Base-by-base conservation (phyloP, 2,888 invertebrate genomes). In the Athripsodes cinereus region DNA sequence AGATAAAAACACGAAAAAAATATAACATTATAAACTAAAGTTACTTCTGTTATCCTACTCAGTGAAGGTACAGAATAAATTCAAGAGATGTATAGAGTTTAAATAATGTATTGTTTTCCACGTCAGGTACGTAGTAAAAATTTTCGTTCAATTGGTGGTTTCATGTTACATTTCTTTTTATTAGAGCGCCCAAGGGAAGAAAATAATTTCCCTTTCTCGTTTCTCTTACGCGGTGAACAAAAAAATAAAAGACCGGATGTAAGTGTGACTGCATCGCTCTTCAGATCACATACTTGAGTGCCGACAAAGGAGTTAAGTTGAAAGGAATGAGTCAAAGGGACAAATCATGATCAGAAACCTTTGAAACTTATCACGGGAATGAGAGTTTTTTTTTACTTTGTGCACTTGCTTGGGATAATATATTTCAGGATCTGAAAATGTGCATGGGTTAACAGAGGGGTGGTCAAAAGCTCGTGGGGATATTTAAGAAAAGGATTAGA, bases 201-300 rank as follows among this genome's bases (percentile, higher is more conserved):
- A 53, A 58, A 54, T 48, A 53, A 52, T 55, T 53, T 58, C 55
- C 52, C 46, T 46, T 57, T 54, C 49, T 35, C 50, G 50, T 53
- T 52, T 59, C 52, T 52, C 47, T 60, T 58, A 58, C 47, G 53
- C 40, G 34, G 31, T 57, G 60, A 52, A 58, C 48, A 57, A 53
- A 54, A 58, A 59, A 59, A 60, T 60, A 53, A 55, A 53, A 55
- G 60, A 59, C 63, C 63, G 63, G 63, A 63, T 60, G 61, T 63
- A 47, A 60, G 61, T 57, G 57, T 63, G 63, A 61, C 63, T 63
- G 61, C 59, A 58, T 52, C 26, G 18, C 26, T 26, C 50, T 26
- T 50, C n/a, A 26, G 50, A 50, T 50, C 50, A 6, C 6, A 20
- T 44, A 5, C 44, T 18, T 18, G 48, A 16, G 18, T 19, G 3